Evolutionary conservation across 1,140 invertebrate species (phyloP).

Genomic region (Amphibalanus amphitrite): DNA sequence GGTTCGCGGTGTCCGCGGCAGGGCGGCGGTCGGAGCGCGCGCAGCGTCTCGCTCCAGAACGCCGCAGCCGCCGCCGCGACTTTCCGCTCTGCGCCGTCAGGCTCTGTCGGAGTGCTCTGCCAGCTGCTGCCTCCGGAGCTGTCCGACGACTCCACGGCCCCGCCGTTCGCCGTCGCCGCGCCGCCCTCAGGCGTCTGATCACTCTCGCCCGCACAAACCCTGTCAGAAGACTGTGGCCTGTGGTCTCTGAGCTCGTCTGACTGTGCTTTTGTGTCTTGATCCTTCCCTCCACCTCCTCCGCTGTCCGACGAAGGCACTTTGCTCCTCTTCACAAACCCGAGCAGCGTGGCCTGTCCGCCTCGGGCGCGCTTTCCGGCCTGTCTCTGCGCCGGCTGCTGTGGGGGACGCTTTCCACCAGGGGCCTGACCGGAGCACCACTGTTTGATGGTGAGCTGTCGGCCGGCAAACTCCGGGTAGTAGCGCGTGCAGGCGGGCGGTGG

Average conservation of each 20-base stretch:
- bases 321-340: slow-evolving; percentile 7
- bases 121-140: slow-evolving; percentile 15
- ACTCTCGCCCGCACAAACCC: too few relatives aligned
- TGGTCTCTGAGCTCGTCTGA: too few relatives aligned
- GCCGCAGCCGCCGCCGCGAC: slow-evolving; percentile 8
- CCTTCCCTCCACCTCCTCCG: too few relatives aligned
- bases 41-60: slow-evolving; percentile 29
- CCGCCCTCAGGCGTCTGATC: background rate
- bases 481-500: slow-evolving; percentile 31
- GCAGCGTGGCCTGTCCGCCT: background rate
- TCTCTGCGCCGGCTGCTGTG: background rate
- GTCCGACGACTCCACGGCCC: slow-evolving; percentile 4
- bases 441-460: slow-evolving; percentile 32
- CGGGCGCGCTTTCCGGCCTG: background rate
- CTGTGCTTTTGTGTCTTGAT: too few relatives aligned
- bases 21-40: slow-evolving; percentile 26
- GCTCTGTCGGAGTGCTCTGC: too few relatives aligned
- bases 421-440: slow-evolving; percentile 24
- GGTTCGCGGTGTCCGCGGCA: slow-evolving; percentile 35
- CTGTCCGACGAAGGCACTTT: background rate
- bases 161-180: background rate
- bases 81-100: slow-evolving; percentile 14
- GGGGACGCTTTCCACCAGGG: background rate
- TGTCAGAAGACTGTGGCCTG: too few relatives aligned
- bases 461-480: slow-evolving; percentile 34